Conservation (phyloP, 2,113 vertebrate species). For the Lamprotornis superbus region DNA sequence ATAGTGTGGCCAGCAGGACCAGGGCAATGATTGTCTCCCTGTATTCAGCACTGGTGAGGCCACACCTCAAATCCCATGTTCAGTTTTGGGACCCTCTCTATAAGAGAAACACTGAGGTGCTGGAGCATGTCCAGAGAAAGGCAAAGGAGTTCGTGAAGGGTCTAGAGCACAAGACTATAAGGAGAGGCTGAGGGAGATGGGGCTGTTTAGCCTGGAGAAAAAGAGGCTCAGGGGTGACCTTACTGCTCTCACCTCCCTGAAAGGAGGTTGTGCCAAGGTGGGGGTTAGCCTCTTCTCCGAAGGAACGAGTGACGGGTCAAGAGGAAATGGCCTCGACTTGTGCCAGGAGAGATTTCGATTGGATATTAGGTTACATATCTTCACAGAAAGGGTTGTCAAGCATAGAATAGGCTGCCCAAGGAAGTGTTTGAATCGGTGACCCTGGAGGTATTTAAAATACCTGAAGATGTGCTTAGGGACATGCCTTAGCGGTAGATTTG, state of each 20-base stretch:
- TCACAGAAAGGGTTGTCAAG: background rate
- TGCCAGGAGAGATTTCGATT: rapidly evolving
- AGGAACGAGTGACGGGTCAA: background rate
- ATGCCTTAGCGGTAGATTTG: background rate
- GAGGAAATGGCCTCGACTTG: background rate
- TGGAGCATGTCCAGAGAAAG: rapidly evolving
- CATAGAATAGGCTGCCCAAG: background rate
- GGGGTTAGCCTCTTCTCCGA: too few species aligned
- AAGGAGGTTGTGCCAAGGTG: background rate
- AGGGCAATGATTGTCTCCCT: rapidly evolving
- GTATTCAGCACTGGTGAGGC: rapidly evolving
- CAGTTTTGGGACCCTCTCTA: background rate
- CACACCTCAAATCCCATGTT: rapidly evolving
- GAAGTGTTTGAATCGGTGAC: background rate
- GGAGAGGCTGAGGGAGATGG: background rate
- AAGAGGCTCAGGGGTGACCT: background rate
- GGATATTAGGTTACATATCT: background rate
- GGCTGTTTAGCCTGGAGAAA: background rate
- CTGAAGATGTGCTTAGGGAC: background rate
- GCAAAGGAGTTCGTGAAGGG: rapidly evolving
- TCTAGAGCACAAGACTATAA: background rate
- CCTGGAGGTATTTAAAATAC: background rate
- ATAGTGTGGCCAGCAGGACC: background rate
- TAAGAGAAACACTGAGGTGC: background rate
- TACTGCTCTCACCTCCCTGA: background rate